A percentile compares a stretch with the other conserved stretches of the same genome.
phyloP scores from a whole-genome alignment of 2,888 invertebrate species.

The Tachina grossa region DNA sequence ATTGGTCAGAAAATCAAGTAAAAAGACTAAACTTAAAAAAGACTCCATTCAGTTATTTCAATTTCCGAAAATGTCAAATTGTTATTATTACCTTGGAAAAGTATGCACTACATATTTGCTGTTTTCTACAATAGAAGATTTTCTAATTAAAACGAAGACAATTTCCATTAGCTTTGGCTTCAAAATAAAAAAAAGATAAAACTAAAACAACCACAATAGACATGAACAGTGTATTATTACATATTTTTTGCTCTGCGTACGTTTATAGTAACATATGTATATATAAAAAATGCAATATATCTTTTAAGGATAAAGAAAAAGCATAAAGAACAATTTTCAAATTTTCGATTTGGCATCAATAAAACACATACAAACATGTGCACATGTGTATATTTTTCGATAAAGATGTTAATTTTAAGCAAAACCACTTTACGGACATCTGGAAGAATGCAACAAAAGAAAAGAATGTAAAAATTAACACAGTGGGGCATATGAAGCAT shows the following conservation, averaged over 20 bases:
- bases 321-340: constrained; percentile 2
- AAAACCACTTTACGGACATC: constrained; percentile 42
- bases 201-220: constrained; percentile 46
- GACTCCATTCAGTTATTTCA: constrained; percentile 56
- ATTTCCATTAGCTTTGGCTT: constrained; percentile 60
- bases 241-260: neutral
- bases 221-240: constrained; percentile 50
- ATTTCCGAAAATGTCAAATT: constrained; percentile 59
- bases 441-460: neutral
- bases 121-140: constrained; percentile 56
- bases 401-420: constrained; percentile 35
- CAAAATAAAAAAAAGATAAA: neutral
- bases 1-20: constrained; percentile 27
- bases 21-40: constrained; percentile 1
- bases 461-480: neutral
- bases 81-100: constrained; percentile 58
- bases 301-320: neutral
- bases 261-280: neutral
- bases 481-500: neutral
- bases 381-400: neutral
- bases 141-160: constrained; percentile 69
- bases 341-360: constrained; percentile 46
- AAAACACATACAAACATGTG: neutral
- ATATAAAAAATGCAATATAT: neutral
- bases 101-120: constrained; percentile 12